Percentiles rank a stretch among this genome's conserved stretches.
Conservation (phyloP, 2,797 vertebrate species). For the Fringilla coelebs region DNA sequence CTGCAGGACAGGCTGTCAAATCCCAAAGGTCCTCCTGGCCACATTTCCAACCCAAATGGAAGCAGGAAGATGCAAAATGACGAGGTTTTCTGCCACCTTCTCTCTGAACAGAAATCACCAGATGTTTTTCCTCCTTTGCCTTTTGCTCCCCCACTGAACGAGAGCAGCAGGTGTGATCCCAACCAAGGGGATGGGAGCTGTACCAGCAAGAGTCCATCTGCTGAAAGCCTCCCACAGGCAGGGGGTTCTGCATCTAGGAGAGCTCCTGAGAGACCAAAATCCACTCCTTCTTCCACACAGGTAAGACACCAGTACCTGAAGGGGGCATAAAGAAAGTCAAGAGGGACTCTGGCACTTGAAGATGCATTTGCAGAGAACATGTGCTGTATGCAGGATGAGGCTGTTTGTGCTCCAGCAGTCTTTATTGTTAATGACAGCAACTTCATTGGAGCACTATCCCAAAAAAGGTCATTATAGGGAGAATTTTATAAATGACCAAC, state of each 20-base stretch:
- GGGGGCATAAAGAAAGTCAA: too few species aligned
- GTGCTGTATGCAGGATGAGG: not conserved
- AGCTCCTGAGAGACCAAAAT: conserved; percentile 68
- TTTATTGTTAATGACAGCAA: not conserved
- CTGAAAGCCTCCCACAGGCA: conserved; percentile 12
- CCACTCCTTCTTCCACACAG: conserved; percentile 70
- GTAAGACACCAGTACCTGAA: conserved; percentile 43
- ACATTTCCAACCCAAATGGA: conserved; percentile 38
- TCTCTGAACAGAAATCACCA: conserved; percentile 75
- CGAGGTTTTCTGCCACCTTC: conserved; percentile 69
- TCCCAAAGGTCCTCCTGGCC: conserved; percentile 69
- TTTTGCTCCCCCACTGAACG: accelerated
- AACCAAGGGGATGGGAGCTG: accelerated
- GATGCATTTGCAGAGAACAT: accelerated
- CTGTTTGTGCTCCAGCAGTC: not conserved
- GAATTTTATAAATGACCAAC: not conserved
- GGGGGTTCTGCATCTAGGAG: conserved; percentile 51
- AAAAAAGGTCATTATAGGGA: not conserved
- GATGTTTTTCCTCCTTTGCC: conserved; percentile 69
- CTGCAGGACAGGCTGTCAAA: conserved; percentile 71
- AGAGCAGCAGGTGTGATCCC: not conserved
- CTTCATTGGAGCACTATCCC: not conserved
- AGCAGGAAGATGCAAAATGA: conserved; percentile 51
- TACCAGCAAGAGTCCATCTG: conserved; percentile 53
- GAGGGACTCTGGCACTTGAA: not conserved